A percentile compares a stretch with the other conserved stretches of the same genome.
Evolutionary conservation across 2,113 vertebrate genomes (phyloP).

Genomic region (Phrynosoma platyrhinos): DNA sequence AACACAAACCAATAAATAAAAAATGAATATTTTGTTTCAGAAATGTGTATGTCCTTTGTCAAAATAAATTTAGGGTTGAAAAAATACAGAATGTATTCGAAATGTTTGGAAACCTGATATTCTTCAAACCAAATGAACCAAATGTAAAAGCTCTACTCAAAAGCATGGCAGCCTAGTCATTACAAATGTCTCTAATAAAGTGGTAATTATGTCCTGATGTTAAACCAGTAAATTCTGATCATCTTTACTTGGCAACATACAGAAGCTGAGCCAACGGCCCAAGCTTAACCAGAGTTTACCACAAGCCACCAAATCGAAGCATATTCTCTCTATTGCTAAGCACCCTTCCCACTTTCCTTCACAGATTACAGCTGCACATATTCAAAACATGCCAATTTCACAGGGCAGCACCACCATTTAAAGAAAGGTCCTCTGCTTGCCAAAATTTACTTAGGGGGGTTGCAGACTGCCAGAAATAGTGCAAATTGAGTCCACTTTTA

Average conservation of each 20-base stretch:
- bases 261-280: no score
- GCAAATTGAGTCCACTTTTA: no score
- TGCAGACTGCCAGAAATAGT: no score
- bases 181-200: background rate
- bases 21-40: background rate
- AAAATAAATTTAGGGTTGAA: background rate
- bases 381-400: background rate
- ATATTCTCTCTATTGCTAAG: background rate
- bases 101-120: background rate
- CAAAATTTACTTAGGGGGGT: no score
- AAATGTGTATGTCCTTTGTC: background rate
- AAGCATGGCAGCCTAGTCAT: background rate
- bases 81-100: background rate
- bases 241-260: background rate
- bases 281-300: background rate
- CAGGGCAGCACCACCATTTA: background rate
- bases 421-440: no score
- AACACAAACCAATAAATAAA: background rate
- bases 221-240: background rate
- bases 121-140: background rate
- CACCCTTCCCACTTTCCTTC: background rate
- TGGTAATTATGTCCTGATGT: background rate
- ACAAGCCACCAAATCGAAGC: background rate
- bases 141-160: background rate
- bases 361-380: background rate